phyloP scores from a whole-genome alignment of 2,113 vertebrate species.

The Notechis scutatus region DNA sequence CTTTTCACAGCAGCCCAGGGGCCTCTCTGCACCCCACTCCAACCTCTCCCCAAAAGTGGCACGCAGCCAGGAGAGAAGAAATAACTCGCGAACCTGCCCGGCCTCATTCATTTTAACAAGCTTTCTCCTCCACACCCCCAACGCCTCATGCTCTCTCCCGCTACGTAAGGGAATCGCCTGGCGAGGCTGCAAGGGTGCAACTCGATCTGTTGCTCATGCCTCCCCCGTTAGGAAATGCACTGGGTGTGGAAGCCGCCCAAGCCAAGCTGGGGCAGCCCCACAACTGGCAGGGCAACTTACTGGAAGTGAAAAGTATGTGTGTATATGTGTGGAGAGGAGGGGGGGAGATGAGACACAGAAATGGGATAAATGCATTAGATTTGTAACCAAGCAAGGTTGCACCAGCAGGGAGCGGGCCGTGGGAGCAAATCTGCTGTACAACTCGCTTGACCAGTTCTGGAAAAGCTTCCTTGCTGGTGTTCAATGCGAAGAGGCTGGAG shows the following conservation, averaged over 20 bases:
- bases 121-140: background rate
- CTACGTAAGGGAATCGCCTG: background rate
- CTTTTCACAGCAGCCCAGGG: background rate
- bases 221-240: background rate
- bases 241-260: background rate
- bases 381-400: background rate
- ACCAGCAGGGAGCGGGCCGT: background rate
- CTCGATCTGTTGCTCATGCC: background rate
- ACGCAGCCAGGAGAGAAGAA: background rate
- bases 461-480: background rate
- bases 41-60: background rate
- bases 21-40: background rate
- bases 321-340: fast-evolving
- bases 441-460: background rate
- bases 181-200: background rate
- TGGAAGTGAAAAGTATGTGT: background rate
- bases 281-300: background rate
- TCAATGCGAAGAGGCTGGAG: background rate
- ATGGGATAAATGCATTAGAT: background rate
- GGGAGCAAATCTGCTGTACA: background rate
- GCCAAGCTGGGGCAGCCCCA: background rate
- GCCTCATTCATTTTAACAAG: background rate
- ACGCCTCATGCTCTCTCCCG: background rate
- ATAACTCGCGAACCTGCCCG: background rate
- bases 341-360: background rate